These are phyloP conservation scores for Tautogolabrus adspersus DNA, from an alignment of 2,113 vertebrate species.

Conservation along the genomic window DNA sequence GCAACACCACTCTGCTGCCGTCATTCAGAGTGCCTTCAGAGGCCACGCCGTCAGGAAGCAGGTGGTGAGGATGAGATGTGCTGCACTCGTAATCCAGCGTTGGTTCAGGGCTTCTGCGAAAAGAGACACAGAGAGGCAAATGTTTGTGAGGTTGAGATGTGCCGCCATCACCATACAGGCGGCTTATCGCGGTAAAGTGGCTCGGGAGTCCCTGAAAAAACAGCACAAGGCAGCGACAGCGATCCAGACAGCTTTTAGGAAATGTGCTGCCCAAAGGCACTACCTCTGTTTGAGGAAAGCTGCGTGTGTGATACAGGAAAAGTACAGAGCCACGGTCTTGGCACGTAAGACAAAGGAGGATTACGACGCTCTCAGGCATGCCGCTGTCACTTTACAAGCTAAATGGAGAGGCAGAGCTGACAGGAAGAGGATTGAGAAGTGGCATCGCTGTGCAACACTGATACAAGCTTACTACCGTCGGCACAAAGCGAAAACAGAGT, in stretches of 20 bases:
- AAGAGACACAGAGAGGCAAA: constrained; percentile 58
- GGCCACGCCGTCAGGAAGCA: constrained; percentile 75
- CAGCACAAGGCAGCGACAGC: constrained; percentile 76
- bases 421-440: constrained; percentile 76
- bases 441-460: constrained; percentile 75
- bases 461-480: constrained; percentile 88
- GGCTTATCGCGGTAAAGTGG: constrained; percentile 82
- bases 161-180: constrained; percentile 87
- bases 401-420: constrained; percentile 84
- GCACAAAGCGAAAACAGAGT: constrained; percentile 72
- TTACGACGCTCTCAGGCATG: constrained; percentile 66
- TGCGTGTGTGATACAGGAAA: constrained; percentile 80
- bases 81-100: constrained; percentile 85
- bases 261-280: constrained; percentile 63
- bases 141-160: constrained; percentile 75
- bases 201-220: constrained; percentile 75
- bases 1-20: constrained; percentile 77
- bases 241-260: constrained; percentile 88
- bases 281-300: constrained; percentile 76
- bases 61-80: constrained; percentile 66
- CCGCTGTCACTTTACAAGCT: constrained; percentile 83
- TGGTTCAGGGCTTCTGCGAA: constrained; percentile 83
- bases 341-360: constrained; percentile 69
- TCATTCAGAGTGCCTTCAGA: constrained; percentile 88
- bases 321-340: constrained; percentile 78